Conservation (phyloP, 2,888 invertebrate genomes). For the Sarcophaga subvicina region DNA sequence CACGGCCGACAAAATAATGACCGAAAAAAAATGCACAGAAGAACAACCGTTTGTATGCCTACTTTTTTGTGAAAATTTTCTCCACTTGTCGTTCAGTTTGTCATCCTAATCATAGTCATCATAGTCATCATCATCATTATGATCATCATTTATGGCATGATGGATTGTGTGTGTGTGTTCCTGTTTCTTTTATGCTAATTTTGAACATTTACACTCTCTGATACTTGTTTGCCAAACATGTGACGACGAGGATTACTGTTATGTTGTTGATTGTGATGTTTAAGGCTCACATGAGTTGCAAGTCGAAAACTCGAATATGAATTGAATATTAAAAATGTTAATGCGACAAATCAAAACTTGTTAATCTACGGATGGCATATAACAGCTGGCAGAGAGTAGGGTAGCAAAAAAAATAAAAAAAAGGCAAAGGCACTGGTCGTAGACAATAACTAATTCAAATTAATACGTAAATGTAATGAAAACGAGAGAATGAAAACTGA, state of each 20-base stretch:
- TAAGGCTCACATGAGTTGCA: constrained; percentile 51
- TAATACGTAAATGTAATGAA: too few relatives aligned
- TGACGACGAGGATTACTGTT: constrained; percentile 19
- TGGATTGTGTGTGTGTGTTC: background rate
- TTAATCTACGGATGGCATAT: background rate
- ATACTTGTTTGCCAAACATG: constrained; percentile 52
- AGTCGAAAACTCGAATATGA: constrained; percentile 35
- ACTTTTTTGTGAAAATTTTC: constrained; percentile 56
- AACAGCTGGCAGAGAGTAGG: background rate
- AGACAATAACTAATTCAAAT: too few relatives aligned
- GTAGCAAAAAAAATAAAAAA: background rate
- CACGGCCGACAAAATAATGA: background rate
- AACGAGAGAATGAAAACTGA: too few relatives aligned
- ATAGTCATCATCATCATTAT: constrained; percentile 2
- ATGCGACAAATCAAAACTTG: constrained; percentile 18
- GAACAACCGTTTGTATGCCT: constrained; percentile 47
- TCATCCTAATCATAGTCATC: constrained; percentile 19
- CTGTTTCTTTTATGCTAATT: constrained; percentile 63
- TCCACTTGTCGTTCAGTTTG: constrained; percentile 66
- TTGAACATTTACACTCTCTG: constrained; percentile 57
- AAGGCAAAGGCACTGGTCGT: background rate
- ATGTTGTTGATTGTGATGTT: constrained; percentile 35
- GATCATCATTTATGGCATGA: constrained; percentile 11
- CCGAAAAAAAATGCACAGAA: background rate
- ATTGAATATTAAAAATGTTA: constrained; percentile 41